Evolutionary conservation across 2,113 vertebrate genomes (phyloP).

Genomic region (Tamias sibiricus): DNA sequence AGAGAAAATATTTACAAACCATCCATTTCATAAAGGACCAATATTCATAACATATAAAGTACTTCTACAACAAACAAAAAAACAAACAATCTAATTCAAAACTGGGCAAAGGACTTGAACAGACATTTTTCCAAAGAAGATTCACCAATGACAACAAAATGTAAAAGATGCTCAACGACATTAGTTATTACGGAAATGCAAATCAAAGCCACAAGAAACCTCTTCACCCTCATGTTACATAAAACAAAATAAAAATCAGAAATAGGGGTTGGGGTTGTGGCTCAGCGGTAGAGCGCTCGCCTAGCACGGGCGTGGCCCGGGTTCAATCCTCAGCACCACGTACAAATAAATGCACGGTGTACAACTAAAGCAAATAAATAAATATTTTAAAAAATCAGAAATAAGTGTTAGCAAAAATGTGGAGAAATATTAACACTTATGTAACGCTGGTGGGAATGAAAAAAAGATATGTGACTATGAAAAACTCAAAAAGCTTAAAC

Average conservation of each 20-base stretch:
- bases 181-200: neutral
- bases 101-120: neutral
- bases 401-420: neutral
- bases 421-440: neutral
- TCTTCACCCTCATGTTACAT: neutral
- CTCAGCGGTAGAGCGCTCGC: too few relatives aligned
- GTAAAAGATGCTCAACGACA: neutral
- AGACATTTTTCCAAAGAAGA: neutral
- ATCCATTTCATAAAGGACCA: neutral
- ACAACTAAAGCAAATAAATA: too few relatives aligned
- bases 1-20: too few relatives aligned
- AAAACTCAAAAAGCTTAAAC: neutral
- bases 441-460: neutral
- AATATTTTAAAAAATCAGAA: neutral
- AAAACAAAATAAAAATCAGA: neutral
- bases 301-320: too few relatives aligned
- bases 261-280: too few relatives aligned
- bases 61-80: neutral
- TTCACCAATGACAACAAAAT: neutral
- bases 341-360: too few relatives aligned
- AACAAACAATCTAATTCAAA: neutral
- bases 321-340: too few relatives aligned
- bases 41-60: neutral
- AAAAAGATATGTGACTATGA: neutral
- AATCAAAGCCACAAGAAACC: neutral